Evolutionary conservation across 2,888 invertebrate species (phyloP).

Genomic region (Polia nebulosa): DNA sequence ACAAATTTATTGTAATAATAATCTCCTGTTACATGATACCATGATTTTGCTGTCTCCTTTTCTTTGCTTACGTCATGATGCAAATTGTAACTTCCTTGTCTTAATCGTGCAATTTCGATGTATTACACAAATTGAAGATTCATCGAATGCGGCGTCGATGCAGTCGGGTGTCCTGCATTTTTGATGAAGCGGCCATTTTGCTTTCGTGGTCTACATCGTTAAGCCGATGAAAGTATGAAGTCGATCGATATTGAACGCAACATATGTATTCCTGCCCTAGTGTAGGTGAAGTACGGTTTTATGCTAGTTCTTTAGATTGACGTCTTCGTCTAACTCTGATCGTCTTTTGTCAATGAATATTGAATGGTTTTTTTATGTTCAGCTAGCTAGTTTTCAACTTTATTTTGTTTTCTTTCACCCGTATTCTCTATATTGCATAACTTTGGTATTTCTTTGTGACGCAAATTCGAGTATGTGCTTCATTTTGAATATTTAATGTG

Average conservation of each 20-base stretch:
- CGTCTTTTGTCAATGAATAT: slow-evolving; percentile 12
- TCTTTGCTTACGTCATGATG: slow-evolving; percentile 31
- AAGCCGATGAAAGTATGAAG: slow-evolving; percentile 54
- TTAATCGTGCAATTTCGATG: slow-evolving; percentile 46
- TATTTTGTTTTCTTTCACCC: slow-evolving; percentile 21
- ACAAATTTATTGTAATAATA: slow-evolving; percentile 19
- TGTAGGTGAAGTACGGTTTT: slow-evolving; percentile 45
- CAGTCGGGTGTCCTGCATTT: slow-evolving; percentile 48
- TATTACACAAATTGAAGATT: slow-evolving; percentile 42
- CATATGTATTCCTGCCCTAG: slow-evolving; percentile 46
- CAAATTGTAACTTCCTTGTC: slow-evolving; percentile 49
- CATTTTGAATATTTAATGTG: slow-evolving; percentile 35
- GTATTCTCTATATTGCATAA: slow-evolving; percentile 40
- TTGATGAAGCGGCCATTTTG: slow-evolving; percentile 49
- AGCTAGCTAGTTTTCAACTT: background rate
- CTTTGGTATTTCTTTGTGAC: slow-evolving; percentile 44
- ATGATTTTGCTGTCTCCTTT: slow-evolving; percentile 33
- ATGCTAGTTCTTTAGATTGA: slow-evolving; percentile 24
- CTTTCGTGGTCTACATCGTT: slow-evolving; percentile 41
- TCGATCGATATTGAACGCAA: slow-evolving; percentile 48
- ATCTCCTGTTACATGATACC: slow-evolving; percentile 29
- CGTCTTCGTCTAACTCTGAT: background rate
- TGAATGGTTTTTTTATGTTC: background rate
- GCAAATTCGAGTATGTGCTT: slow-evolving; percentile 25
- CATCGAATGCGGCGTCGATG: slow-evolving; percentile 45